Percentiles rank a stretch among this genome's conserved stretches.
These are phyloP conservation scores for Sinohyriopsis cumingii DNA, from an alignment of 2,888 invertebrate genomes.

Conservation along the genomic window DNA sequence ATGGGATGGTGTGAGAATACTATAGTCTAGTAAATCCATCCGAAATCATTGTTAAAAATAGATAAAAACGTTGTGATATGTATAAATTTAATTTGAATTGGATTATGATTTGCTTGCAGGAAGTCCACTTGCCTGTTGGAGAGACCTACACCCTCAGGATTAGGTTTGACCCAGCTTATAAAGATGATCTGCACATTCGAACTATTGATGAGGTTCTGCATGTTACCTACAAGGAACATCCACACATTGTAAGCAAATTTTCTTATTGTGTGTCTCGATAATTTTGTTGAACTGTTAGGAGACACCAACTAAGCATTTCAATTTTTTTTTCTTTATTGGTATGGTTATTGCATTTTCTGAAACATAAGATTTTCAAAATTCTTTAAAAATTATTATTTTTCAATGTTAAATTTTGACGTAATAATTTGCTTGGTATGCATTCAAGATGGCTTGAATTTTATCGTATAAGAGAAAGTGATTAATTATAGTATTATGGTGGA, in stretches of 20 bases:
- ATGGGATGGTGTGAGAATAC: no score
- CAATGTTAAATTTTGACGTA: no score
- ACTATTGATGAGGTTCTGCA: conserved; percentile 67
- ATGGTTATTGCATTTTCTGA: neutral
- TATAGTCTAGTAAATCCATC: no score
- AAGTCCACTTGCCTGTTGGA: conserved; percentile 58
- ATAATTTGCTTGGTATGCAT: no score
- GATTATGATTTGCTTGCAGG: conserved; percentile 43
- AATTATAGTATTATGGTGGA: no score
- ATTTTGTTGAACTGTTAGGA: neutral
- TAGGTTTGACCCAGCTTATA: conserved; percentile 70
- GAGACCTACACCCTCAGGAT: conserved; percentile 59
- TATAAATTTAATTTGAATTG: neutral
- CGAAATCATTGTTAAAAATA: no score
- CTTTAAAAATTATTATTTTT: no score
- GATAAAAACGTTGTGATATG: no score
- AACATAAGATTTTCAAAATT: no score
- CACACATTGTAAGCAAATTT: conserved; percentile 64
- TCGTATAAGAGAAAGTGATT: no score
- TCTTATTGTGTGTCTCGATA: neutral
- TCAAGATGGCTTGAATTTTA: no score
- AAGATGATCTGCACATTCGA: conserved; percentile 68
- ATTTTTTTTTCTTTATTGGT: neutral
- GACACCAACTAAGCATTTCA: neutral
- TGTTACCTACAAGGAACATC: conserved; percentile 70